Evolutionary conservation across 2,797 vertebrate genomes (phyloP), one percentile per base, ranked within the genome.

Genomic region (Huso huso): DNA sequence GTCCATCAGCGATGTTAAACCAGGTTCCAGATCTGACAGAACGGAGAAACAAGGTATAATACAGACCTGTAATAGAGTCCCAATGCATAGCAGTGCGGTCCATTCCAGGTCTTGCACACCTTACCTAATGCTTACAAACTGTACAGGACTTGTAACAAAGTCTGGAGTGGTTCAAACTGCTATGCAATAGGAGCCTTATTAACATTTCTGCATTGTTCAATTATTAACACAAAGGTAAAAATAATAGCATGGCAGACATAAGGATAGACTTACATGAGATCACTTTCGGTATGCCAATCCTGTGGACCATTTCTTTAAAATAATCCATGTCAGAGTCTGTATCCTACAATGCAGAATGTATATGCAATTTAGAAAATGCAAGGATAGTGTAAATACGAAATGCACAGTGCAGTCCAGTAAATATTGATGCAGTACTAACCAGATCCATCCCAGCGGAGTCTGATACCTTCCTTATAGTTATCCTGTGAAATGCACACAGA

Each of bases 1-100:
- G 83, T 94, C 80, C 86, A 95, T 70, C 70, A 94, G 13, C 1
- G 79, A 72, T 8, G 90, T 94, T 12, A 94, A 52, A 59, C 73
- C 77, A 2, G 53, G 23, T 71, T 83, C 86, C 0, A 95, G 73
- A 73, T 84, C 95, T 95, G 57, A 2, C 71, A 57, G 62, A 63
- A 37, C 23, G 63, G 48, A 61, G 1, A 59, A 52, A 48, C 48
- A 62, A 58, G 9, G 12, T 58, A n/a, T 58, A n/a, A 58, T 58
- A 58, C 3, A 12, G 10, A 58, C 12, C 13, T 58, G 2, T n/a
- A 6, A n/a, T 58, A 58, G 12, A 37, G 23, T 37, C 23, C 23
- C 23, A 37, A 37, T 37, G 23, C 23, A 37, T 37, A 37, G 23
- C 23, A 37, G 23, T 37, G 2, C 23, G 23, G 23, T 37, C 23